These are phyloP conservation scores for Galeopsomyia nigrocyanea DNA, from an alignment of 2,888 invertebrate species.

Conservation along the genomic window DNA sequence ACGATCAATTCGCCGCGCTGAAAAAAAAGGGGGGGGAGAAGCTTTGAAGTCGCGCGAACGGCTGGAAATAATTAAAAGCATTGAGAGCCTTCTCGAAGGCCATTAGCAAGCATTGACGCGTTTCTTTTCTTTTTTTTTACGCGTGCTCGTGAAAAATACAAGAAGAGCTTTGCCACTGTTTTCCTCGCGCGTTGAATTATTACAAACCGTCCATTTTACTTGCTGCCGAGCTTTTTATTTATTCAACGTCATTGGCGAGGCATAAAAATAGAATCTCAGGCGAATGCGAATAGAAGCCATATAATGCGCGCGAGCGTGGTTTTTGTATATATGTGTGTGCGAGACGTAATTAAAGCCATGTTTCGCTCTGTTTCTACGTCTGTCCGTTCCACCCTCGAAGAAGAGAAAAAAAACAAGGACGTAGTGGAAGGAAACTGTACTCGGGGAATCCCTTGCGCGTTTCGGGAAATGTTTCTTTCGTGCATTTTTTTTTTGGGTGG, in stretches of 20 bases:
- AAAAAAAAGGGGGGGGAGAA: not conserved
- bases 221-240: too few relatives aligned
- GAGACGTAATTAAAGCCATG: constrained; percentile 63
- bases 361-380: constrained; percentile 63
- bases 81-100: constrained; percentile 59
- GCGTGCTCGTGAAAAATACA: constrained; percentile 35
- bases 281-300: too few relatives aligned
- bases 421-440: not conserved
- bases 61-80: constrained; percentile 64
- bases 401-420: constrained; percentile 39
- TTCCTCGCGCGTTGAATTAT: too few relatives aligned
- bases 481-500: too few relatives aligned
- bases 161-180: too few relatives aligned
- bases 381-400: constrained; percentile 54
- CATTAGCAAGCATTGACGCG: constrained; percentile 58
- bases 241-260: too few relatives aligned
- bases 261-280: constrained; percentile 18
- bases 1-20: constrained; percentile 20
- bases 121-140: constrained; percentile 12
- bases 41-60: constrained; percentile 51
- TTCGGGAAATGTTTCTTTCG: too few relatives aligned
- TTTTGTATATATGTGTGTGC: constrained; percentile 57
- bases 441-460: too few relatives aligned
- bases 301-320: constrained; percentile 49
- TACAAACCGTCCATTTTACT: too few relatives aligned